Percentiles rank a stretch among this genome's conserved stretches.
Evolutionary conservation across 2,113 vertebrate genomes (phyloP).

Genomic region (Cynopterus brachyotis): DNA sequence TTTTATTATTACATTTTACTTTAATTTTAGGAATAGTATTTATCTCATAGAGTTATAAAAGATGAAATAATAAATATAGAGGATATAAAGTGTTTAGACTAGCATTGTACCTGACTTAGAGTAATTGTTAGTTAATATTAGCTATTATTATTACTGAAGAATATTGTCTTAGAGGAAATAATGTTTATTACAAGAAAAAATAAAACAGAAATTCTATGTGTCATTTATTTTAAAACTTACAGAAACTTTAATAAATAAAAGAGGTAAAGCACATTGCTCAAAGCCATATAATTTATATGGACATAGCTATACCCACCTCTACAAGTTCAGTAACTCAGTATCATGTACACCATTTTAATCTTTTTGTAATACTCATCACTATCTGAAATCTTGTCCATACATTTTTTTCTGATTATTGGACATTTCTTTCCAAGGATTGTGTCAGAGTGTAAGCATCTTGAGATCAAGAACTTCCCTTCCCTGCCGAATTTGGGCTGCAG

Average conservation of each 20-base stretch:
- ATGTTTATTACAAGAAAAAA: background rate
- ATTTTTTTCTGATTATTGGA: background rate
- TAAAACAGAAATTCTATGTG: background rate
- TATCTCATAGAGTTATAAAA: background rate
- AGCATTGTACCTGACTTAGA: background rate
- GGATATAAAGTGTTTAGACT: background rate
- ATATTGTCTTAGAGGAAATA: background rate
- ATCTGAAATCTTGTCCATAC: background rate
- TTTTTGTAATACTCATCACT: background rate
- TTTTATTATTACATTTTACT: background rate
- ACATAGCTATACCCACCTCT: accelerated
- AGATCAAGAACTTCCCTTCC: background rate
- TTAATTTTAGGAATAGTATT: background rate
- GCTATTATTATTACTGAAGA: background rate
- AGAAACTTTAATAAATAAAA: background rate
- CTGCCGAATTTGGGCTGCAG: background rate
- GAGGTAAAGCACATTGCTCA: background rate
- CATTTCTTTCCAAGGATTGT: background rate
- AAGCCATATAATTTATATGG: background rate
- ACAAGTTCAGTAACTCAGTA: background rate
- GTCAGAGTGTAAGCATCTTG: background rate
- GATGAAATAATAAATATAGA: background rate
- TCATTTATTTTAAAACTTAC: background rate
- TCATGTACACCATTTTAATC: background rate
- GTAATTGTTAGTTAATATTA: background rate